These are phyloP conservation scores for Bathynomus jamesi DNA, from an alignment of 1,140 invertebrate species.

Conservation along the genomic window DNA sequence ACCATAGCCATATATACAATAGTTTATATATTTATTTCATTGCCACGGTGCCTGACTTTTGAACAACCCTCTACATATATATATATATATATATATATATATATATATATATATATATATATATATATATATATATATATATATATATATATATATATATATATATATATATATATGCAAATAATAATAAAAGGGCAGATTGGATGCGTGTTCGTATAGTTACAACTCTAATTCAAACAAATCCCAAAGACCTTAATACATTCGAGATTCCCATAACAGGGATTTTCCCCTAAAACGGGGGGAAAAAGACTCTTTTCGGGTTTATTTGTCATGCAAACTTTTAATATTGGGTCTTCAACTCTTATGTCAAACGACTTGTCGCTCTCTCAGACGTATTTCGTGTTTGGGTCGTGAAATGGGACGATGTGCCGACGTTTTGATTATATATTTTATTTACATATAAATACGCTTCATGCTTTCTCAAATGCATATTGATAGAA, in stretches of 20 bases:
- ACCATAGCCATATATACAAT: too few species aligned
- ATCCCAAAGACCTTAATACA: too few species aligned
- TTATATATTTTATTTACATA: not conserved
- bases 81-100: slow-evolving; percentile 1
- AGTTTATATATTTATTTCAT: too few species aligned
- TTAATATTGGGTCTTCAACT: not conserved
- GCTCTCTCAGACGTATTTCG: not conserved
- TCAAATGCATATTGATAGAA: not conserved
- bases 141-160: not conserved
- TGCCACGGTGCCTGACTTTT: not conserved
- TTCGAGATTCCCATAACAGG: too few species aligned
- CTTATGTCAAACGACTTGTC: not conserved
- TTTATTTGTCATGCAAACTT: not conserved
- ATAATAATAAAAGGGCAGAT: not conserved
- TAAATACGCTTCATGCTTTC: not conserved
- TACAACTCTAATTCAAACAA: not conserved
- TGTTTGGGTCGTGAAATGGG: not conserved
- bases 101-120: not conserved
- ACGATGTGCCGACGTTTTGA: not conserved
- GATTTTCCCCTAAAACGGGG: too few species aligned
- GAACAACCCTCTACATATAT: not conserved
- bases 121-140: slow-evolving; percentile 3
- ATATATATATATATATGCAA: not conserved
- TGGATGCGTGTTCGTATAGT: not conserved
- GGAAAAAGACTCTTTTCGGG: not conserved